Evolutionary conservation across 2,888 invertebrate species (phyloP).

Genomic region (Camponotus fellah): DNA sequence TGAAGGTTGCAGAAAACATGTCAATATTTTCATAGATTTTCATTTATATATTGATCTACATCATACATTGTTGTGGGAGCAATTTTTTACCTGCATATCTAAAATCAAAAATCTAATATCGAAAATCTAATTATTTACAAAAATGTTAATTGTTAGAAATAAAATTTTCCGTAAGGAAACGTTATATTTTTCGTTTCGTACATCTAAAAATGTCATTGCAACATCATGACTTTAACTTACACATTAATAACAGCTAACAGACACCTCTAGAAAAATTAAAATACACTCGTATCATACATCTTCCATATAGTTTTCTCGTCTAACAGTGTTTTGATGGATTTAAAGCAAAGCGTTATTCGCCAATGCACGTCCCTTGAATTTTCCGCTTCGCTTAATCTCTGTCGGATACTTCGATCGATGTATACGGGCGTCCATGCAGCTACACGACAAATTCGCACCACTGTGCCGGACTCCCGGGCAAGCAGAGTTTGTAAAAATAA

Average conservation of each 20-base stretch:
- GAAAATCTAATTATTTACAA: slow-evolving; percentile 1
- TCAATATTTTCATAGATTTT: slow-evolving; percentile 30
- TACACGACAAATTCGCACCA: slow-evolving; percentile 60
- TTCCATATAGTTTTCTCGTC: background rate
- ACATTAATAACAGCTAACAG: background rate
- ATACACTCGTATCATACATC: slow-evolving; percentile 17
- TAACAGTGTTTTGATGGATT: slow-evolving; percentile 5
- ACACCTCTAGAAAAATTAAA: slow-evolving; percentile 10
- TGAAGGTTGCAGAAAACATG: slow-evolving; percentile 32
- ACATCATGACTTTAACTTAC: background rate
- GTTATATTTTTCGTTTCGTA: background rate
- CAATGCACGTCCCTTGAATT: slow-evolving; percentile 43
- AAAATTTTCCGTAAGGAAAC: background rate
- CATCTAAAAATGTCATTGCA: background rate
- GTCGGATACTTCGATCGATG: slow-evolving; percentile 26
- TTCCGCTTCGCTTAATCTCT: slow-evolving; percentile 38
- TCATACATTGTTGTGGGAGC: slow-evolving; percentile 7
- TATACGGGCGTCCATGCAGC: slow-evolving; percentile 9
- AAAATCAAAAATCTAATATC: background rate
- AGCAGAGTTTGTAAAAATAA: slow-evolving; percentile 61
- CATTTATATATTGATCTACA: slow-evolving; percentile 3
- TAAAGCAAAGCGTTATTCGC: slow-evolving; percentile 27
- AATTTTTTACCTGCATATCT: background rate
- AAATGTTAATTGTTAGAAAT: background rate
- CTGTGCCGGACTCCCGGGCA: slow-evolving; percentile 34